Evolutionary conservation across 2,113 vertebrate species (phyloP).

Genomic region (Peucedramus taeniatus): DNA sequence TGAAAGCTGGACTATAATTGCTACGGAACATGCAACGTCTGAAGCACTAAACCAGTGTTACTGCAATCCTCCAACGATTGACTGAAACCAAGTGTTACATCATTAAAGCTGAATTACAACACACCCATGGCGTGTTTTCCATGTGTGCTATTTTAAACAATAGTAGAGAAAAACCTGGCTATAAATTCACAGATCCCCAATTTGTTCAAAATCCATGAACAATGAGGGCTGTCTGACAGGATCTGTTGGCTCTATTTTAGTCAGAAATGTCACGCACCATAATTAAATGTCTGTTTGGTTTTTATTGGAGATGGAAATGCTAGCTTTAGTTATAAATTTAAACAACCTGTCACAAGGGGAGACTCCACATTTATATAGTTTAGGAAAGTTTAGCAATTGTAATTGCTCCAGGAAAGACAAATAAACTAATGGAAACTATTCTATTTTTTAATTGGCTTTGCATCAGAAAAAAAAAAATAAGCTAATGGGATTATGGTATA

Average conservation of each 20-base stretch:
- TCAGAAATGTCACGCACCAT: slow-evolving; percentile 81
- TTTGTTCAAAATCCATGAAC: slow-evolving; percentile 71
- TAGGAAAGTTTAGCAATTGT: slow-evolving; percentile 64
- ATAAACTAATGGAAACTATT: slow-evolving; percentile 70
- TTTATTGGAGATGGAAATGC: slow-evolving; percentile 70
- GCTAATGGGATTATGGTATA: slow-evolving; percentile 37
- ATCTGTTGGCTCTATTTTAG: slow-evolving; percentile 82
- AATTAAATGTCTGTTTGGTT: slow-evolving; percentile 80
- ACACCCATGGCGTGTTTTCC: slow-evolving; percentile 73
- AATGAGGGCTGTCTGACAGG: slow-evolving; percentile 68
- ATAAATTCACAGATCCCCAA: slow-evolving; percentile 78
- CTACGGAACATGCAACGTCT: slow-evolving; percentile 74
- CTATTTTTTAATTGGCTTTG: slow-evolving; percentile 62
- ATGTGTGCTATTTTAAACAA: slow-evolving; percentile 80
- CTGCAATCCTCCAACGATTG: slow-evolving; percentile 73
- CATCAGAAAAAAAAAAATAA: slow-evolving; percentile 11
- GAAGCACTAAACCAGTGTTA: slow-evolving; percentile 70
- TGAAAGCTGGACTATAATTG: slow-evolving; percentile 80
- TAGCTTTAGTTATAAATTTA: slow-evolving; percentile 71
- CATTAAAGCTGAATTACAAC: slow-evolving; percentile 78
- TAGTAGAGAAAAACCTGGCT: slow-evolving; percentile 70
- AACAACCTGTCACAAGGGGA: slow-evolving; percentile 70
- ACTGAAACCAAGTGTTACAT: slow-evolving; percentile 81
- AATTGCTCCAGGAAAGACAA: slow-evolving; percentile 72
- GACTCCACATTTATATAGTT: slow-evolving; percentile 57